A percentile compares a stretch with the other conserved stretches of the same genome.
Conservation (phyloP, 2,888 invertebrate genomes). For the Stratiomys singularior region DNA sequence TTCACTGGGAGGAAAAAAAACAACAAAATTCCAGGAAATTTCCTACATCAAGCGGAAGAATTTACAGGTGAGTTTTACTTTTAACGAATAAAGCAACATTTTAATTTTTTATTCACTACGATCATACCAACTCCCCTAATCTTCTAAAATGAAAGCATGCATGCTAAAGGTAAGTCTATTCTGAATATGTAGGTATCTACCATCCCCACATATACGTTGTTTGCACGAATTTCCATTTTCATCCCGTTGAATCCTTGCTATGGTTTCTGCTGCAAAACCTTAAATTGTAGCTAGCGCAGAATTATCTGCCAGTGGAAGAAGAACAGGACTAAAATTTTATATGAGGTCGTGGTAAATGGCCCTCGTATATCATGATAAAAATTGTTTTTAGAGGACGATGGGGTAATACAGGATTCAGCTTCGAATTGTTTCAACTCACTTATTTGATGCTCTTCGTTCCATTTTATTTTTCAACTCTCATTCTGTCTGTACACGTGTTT, state of each 20-base stretch:
- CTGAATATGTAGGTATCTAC: neutral
- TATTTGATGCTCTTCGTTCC: neutral
- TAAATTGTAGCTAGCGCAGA: neutral
- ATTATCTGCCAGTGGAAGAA: neutral
- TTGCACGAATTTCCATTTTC: slow-evolving; percentile 1
- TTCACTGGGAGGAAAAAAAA: too few species aligned
- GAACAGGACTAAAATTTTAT: neutral
- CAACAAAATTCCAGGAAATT: too few species aligned
- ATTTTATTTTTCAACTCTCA: neutral
- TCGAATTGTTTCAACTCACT: neutral
- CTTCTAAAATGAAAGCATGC: too few species aligned
- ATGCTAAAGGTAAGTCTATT: neutral
- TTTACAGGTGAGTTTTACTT: too few species aligned
- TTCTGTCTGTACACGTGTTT: neutral
- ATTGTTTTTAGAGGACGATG: neutral
- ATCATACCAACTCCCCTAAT: too few species aligned
- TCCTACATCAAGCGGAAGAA: too few species aligned
- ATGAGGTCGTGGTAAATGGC: slow-evolving; percentile 2
- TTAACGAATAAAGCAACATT: too few species aligned
- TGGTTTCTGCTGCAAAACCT: neutral
- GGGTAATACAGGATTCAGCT: neutral
- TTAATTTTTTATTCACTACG: too few species aligned
- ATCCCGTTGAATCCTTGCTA: neutral
- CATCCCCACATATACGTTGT: neutral
- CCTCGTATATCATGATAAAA: slow-evolving; percentile 8